These are phyloP conservation scores for Brachionus calyciflorus DNA, from an alignment of 1,140 invertebrate species.

Conservation along the genomic window DNA sequence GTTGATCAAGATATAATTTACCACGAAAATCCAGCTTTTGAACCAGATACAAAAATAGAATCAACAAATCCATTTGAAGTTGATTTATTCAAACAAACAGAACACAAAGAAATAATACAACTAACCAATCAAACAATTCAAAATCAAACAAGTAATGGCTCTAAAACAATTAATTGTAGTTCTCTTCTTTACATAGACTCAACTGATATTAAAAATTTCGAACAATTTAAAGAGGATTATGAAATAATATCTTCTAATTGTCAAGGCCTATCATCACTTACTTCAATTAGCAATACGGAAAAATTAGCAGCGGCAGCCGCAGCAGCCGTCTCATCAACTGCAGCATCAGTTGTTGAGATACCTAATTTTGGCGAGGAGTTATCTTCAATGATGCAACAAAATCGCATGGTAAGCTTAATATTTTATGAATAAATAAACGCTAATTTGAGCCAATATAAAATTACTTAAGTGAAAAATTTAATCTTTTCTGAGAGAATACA, in stretches of 20 bases:
- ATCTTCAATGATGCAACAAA: slow-evolving; percentile 15
- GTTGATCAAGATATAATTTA: background rate
- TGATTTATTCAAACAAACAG: background rate
- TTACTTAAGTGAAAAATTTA: too few species aligned
- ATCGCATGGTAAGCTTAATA: slow-evolving; percentile 20
- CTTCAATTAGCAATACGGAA: slow-evolving; percentile 30
- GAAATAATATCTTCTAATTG: background rate
- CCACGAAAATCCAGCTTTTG: slow-evolving; percentile 23
- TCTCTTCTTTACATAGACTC: slow-evolving; percentile 15
- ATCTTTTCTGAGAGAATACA: background rate
- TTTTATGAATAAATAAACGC: background rate
- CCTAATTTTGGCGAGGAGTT: slow-evolving; percentile 33
- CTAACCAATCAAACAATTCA: background rate
- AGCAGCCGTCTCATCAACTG: slow-evolving; percentile 13
- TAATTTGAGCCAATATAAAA: background rate
- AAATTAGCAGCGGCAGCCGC: slow-evolving; percentile 16
- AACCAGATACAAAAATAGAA: background rate
- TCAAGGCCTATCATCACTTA: background rate
- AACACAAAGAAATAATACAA: background rate
- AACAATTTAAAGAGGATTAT: slow-evolving; percentile 30
- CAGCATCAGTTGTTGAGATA: slow-evolving; percentile 2
- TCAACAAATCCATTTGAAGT: slow-evolving; percentile 13
- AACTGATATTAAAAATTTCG: slow-evolving; percentile 34
- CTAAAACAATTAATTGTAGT: background rate
- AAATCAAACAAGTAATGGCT: slow-evolving; percentile 30